These are phyloP conservation scores for Neodiprion lecontei DNA, from an alignment of 1,140 invertebrate genomes.

Conservation along the genomic window DNA sequence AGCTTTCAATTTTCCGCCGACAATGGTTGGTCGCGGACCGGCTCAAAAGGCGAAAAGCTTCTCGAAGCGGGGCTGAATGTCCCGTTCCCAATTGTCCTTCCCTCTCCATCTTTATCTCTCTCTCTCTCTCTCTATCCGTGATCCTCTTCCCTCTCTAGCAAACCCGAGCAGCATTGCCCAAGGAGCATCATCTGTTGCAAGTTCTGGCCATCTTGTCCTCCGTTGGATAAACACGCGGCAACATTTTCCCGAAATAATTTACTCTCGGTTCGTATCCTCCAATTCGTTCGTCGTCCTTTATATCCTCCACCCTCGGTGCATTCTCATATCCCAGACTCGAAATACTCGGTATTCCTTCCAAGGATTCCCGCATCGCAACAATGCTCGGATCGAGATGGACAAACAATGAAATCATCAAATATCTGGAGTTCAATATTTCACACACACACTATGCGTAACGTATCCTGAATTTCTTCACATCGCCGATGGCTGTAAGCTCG, in stretches of 20 bases:
- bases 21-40: not conserved
- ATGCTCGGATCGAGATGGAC: too few relatives aligned
- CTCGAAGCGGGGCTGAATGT: not conserved
- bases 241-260: not conserved
- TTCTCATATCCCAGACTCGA: not conserved
- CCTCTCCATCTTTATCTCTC: too few relatives aligned
- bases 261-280: not conserved
- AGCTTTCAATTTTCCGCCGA: not conserved
- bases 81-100: not conserved
- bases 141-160: not conserved
- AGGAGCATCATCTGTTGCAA: not conserved
- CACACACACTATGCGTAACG: too few relatives aligned
- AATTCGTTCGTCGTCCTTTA: not conserved
- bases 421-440: too few relatives aligned
- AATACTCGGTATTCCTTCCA: too few relatives aligned
- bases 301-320: not conserved
- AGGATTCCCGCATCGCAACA: too few relatives aligned
- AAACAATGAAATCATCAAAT: too few relatives aligned
- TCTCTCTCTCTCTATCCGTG: too few relatives aligned
- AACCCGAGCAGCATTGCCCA: not conserved
- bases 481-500: too few relatives aligned
- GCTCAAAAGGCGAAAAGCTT: not conserved
- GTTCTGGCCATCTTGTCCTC: not conserved
- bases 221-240: not conserved
- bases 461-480: too few relatives aligned